These are phyloP conservation scores for Lissocephala sabroskyi DNA, from an alignment of 2,888 invertebrate genomes.

Conservation along the genomic window DNA sequence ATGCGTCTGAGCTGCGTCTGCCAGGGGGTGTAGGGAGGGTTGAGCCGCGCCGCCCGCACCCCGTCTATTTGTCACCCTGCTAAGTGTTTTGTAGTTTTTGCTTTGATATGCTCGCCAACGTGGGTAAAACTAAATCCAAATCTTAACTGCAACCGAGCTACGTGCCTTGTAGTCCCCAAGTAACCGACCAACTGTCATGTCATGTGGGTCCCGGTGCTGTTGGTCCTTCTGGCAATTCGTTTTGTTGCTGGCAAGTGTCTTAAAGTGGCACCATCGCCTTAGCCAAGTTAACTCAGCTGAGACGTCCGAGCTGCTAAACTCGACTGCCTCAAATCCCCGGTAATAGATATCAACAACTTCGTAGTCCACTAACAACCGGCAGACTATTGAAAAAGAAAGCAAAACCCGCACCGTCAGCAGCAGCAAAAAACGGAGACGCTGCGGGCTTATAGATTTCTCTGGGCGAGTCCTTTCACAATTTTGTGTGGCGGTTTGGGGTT, in stretches of 20 bases:
- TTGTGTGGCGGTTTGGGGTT: slow-evolving; percentile 7
- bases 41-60: too few species aligned
- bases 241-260: slow-evolving; percentile 39
- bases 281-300: slow-evolving; percentile 51
- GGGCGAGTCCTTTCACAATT: slow-evolving; percentile 16
- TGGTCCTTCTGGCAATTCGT: neutral
- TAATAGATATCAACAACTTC: slow-evolving; percentile 63
- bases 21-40: slow-evolving; percentile 17
- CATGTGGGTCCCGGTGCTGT: slow-evolving; percentile 6
- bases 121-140: slow-evolving; percentile 50
- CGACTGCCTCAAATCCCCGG: slow-evolving; percentile 58
- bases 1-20: slow-evolving; percentile 21
- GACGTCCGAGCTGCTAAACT: slow-evolving; percentile 48
- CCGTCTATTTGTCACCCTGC: slow-evolving; percentile 64
- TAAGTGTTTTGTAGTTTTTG: slow-evolving; percentile 59
- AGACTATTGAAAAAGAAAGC: neutral
- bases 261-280: slow-evolving; percentile 25
- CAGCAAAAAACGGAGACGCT: neutral
- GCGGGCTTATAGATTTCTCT: slow-evolving; percentile 42
- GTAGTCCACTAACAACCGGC: slow-evolving; percentile 8
- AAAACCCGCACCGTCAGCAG: neutral
- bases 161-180: slow-evolving; percentile 44
- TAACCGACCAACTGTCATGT: slow-evolving; percentile 51
- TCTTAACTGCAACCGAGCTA: slow-evolving; percentile 54
- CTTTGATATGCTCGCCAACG: slow-evolving; percentile 55